Evolutionary conservation across 1,140 invertebrate genomes (phyloP).

Genomic region (Gonioctena quinquepunctata): DNA sequence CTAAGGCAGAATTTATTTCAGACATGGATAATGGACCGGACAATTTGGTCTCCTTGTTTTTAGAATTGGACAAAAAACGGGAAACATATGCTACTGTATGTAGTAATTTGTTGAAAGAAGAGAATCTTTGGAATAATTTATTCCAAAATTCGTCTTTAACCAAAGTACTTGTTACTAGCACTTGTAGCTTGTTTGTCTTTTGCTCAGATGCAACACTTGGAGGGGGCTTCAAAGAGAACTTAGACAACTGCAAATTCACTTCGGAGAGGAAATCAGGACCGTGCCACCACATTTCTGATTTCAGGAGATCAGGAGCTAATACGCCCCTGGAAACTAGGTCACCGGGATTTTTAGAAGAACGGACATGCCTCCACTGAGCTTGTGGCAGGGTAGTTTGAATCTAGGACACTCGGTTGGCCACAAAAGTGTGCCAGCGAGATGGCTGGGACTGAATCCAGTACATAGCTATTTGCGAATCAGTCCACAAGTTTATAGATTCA

Average conservation of each 20-base stretch:
- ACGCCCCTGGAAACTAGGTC: slow-evolving; percentile 48
- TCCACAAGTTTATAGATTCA: background rate
- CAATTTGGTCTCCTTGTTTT: background rate
- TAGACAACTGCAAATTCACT: background rate
- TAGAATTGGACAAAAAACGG: no score
- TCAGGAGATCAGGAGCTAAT: background rate
- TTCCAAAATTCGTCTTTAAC: background rate
- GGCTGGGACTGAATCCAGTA: slow-evolving; percentile 3
- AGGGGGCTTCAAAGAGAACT: background rate
- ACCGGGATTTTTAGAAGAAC: slow-evolving; percentile 45
- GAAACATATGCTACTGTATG: background rate
- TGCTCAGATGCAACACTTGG: slow-evolving; percentile 13
- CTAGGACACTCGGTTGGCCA: slow-evolving; percentile 13
- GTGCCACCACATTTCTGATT: slow-evolving; percentile 5
- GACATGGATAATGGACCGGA: background rate
- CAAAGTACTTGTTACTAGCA: background rate
- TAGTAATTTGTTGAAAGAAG: slow-evolving; percentile 43
- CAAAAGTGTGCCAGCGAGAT: slow-evolving; percentile 14
- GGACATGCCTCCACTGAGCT: slow-evolving; percentile 44
- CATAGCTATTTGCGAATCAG: background rate
- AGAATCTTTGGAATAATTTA: slow-evolving; percentile 23
- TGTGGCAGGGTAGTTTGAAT: slow-evolving; percentile 36
- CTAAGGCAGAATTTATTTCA: background rate
- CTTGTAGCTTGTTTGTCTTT: background rate
- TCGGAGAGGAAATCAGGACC: slow-evolving; percentile 21